phyloP scores from a whole-genome alignment of 1,140 invertebrate species.

The Tetraneura akinire region DNA sequence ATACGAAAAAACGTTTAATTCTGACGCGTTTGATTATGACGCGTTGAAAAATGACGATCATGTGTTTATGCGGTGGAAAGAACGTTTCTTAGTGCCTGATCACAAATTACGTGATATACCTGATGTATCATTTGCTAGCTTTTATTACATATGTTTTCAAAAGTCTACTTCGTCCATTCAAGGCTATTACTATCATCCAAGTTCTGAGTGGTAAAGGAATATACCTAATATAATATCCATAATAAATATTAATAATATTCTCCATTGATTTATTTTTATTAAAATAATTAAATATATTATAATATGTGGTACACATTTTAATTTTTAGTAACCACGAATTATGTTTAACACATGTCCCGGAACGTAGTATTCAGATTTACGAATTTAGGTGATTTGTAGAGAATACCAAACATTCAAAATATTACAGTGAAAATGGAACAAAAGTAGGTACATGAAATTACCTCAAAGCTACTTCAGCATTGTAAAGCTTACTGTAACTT shows the following conservation, averaged over 20 bases:
- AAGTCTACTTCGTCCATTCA: constrained; percentile 93
- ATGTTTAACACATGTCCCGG: constrained; percentile 86
- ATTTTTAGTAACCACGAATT: constrained; percentile 85
- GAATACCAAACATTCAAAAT: not conserved
- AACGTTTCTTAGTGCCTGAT: constrained; percentile 94
- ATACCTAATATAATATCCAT: too few relatives aligned
- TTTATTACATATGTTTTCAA: constrained; percentile 97
- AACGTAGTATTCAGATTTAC: constrained; percentile 92
- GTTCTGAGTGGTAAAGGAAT: constrained; percentile 91
- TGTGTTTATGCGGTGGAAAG: constrained; percentile 95
- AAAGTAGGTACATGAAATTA: constrained; percentile 33
- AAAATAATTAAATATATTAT: too few relatives aligned
- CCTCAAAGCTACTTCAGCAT: constrained; percentile 27
- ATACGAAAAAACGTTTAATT: constrained; percentile 92
- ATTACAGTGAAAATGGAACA: constrained; percentile 11
- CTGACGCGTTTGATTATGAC: constrained; percentile 92
- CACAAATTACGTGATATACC: constrained; percentile 95
- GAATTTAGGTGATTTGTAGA: constrained; percentile 83
- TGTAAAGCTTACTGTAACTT: constrained; percentile 46
- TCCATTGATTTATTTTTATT: constrained; percentile 35
- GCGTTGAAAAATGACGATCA: constrained; percentile 84
- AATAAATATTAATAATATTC: constrained; percentile 56
- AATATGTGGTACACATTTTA: constrained; percentile 55
- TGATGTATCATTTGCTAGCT: constrained; percentile 95
- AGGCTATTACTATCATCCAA: constrained; percentile 95